Evolutionary conservation across 2,888 invertebrate species (phyloP).

Genomic region (Macaria liturata): DNA sequence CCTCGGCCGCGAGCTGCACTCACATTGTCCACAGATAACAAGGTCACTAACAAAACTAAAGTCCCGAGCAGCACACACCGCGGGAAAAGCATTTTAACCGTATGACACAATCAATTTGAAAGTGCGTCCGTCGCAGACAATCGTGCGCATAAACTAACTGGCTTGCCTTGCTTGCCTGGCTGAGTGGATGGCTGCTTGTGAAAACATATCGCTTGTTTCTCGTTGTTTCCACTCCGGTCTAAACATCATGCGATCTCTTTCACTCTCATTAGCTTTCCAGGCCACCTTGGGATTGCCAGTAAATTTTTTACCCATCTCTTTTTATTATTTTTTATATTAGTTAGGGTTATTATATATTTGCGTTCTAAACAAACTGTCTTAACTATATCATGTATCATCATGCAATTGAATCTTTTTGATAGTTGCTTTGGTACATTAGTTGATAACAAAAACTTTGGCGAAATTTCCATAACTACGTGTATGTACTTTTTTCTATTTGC

Average conservation of each 20-base stretch:
- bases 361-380: not conserved
- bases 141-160: constrained; percentile 54
- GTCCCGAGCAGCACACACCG: constrained; percentile 55
- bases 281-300: constrained; percentile 8
- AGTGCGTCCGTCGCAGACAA: constrained; percentile 37
- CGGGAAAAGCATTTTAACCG: constrained; percentile 46
- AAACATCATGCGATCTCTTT: constrained; percentile 6
- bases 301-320: not conserved
- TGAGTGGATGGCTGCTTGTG: not conserved
- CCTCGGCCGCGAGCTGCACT: constrained; percentile 34
- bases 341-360: not conserved
- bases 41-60: constrained; percentile 46
- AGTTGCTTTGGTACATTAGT: too few species aligned
- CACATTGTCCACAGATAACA: constrained; percentile 36
- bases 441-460: too few species aligned
- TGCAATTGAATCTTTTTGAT: too few species aligned
- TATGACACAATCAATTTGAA: constrained; percentile 31
- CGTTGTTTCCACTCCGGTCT: constrained; percentile 24
- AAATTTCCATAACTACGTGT: too few species aligned
- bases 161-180: constrained; percentile 4
- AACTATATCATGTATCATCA: too few species aligned
- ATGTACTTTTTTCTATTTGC: too few species aligned
- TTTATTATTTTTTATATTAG: too few species aligned
- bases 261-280: constrained; percentile 1
- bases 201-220: constrained; percentile 22